Evolutionary conservation across 2,888 invertebrate genomes (phyloP).

Genomic region (Coelinius sp.): DNA sequence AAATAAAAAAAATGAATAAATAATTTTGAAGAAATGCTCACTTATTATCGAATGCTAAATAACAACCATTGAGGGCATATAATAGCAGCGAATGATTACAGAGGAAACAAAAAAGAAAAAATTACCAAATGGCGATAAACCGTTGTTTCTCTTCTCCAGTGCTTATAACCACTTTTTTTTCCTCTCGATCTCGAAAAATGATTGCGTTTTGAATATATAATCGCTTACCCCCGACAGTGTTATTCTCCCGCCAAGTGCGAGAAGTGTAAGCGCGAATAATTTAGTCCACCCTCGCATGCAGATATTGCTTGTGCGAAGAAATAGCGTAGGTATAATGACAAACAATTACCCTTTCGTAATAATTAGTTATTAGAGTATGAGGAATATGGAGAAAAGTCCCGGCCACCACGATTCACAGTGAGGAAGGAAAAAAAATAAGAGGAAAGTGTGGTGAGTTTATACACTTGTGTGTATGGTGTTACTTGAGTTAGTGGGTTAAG

Average conservation of each 20-base stretch:
- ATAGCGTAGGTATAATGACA: constrained; percentile 56
- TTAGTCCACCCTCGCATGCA: constrained; percentile 63
- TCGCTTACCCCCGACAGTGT: background rate
- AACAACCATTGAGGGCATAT: background rate
- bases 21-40: too few relatives aligned
- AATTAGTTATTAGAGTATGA: constrained; percentile 1
- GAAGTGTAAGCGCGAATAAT: constrained; percentile 63
- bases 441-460: background rate
- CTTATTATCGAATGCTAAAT: constrained; percentile 12
- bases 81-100: background rate
- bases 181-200: background rate
- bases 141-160: too few relatives aligned
- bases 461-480: background rate
- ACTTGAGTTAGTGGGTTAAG: background rate
- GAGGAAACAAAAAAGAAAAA: background rate
- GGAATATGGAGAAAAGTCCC: background rate
- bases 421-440: background rate
- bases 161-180: too few relatives aligned
- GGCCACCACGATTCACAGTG: background rate
- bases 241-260: constrained; percentile 25
- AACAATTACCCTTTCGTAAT: constrained; percentile 58
- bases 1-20: too few relatives aligned
- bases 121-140: background rate
- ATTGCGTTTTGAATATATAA: constrained; percentile 16
- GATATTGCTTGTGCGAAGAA: constrained; percentile 52